Evolutionary conservation across 53 echinoderm and acorn worm genomes (phyloP).

Genomic region (Apostichopus leukothele): DNA sequence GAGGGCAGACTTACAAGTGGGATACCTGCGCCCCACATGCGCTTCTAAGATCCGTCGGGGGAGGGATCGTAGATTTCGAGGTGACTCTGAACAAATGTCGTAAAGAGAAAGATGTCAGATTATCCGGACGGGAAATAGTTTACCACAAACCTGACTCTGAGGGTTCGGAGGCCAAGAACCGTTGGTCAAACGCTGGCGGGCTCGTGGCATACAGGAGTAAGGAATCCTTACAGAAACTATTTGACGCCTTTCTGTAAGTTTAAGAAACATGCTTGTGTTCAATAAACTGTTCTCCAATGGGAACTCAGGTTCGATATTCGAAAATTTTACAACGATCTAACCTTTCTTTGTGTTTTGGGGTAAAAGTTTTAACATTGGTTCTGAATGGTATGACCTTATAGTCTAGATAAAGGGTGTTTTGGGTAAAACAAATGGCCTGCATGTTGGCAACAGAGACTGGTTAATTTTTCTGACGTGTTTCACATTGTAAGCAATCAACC

Average conservation of each 20-base stretch:
- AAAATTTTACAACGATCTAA: too few relatives aligned
- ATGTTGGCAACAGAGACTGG: too few relatives aligned
- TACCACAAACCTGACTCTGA: constrained; percentile 72
- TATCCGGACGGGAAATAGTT: constrained; percentile 35
- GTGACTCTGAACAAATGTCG: constrained; percentile 34
- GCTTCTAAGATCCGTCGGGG: constrained; percentile 69
- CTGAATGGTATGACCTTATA: too few relatives aligned
- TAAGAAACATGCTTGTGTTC: too few relatives aligned
- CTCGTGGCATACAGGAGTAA: constrained; percentile 67
- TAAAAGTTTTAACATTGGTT: too few relatives aligned
- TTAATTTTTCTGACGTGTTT: too few relatives aligned
- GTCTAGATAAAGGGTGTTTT: too few relatives aligned
- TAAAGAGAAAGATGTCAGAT: constrained; percentile 18
- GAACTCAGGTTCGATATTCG: too few relatives aligned
- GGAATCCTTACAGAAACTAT: constrained; percentile 39
- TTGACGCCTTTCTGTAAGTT: constrained; percentile 32
- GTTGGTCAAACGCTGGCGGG: constrained; percentile 87
- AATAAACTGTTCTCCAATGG: too few relatives aligned
- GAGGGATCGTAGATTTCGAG: constrained; percentile 67
- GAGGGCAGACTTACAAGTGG: constrained; percentile 91
- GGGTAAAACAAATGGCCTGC: too few relatives aligned
- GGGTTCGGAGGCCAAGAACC: constrained; percentile 52
- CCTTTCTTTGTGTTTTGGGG: too few relatives aligned
- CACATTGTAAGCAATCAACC: too few relatives aligned
- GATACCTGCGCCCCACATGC: constrained; percentile 95